Conservation (phyloP, 2,888 invertebrate species). For the Ectemnius continuus region DNA sequence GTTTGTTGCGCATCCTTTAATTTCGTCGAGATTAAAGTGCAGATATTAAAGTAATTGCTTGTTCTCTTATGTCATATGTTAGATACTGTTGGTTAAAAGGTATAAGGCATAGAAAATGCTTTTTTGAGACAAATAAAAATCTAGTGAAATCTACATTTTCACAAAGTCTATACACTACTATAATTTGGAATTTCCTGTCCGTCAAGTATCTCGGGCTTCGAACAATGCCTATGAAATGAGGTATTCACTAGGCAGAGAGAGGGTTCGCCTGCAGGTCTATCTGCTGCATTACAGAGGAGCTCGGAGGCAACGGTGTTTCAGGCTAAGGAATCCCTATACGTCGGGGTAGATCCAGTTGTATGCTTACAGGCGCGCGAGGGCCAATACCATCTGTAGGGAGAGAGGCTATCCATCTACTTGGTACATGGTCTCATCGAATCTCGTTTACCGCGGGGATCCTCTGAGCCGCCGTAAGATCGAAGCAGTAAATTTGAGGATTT, state of each 20-base stretch:
- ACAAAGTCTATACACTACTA: too few relatives aligned
- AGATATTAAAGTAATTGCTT: slow-evolving; percentile 2
- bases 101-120: too few relatives aligned
- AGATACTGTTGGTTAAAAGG: too few relatives aligned
- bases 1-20: slow-evolving; percentile 53
- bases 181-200: too few relatives aligned
- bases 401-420: slow-evolving; percentile 60
- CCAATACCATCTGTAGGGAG: slow-evolving; percentile 54
- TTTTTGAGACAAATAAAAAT: too few relatives aligned
- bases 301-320: slow-evolving; percentile 45
- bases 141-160: too few relatives aligned
- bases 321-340: slow-evolving; percentile 48
- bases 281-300: slow-evolving; percentile 30
- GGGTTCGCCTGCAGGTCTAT: slow-evolving; percentile 21
- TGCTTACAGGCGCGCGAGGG: slow-evolving; percentile 58
- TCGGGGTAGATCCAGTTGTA: slow-evolving; percentile 58
- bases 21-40: slow-evolving; percentile 28
- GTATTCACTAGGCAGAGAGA: too few relatives aligned
- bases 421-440: slow-evolving; percentile 66
- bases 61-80: too few relatives aligned
- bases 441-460: slow-evolving; percentile 64
- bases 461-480: slow-evolving; percentile 59
- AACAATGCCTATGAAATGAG: too few relatives aligned
- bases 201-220: too few relatives aligned
- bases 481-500: slow-evolving; percentile 65